phyloP scores from a whole-genome alignment of 2,888 invertebrate genomes.

The Pristionchus maxplancki region DNA sequence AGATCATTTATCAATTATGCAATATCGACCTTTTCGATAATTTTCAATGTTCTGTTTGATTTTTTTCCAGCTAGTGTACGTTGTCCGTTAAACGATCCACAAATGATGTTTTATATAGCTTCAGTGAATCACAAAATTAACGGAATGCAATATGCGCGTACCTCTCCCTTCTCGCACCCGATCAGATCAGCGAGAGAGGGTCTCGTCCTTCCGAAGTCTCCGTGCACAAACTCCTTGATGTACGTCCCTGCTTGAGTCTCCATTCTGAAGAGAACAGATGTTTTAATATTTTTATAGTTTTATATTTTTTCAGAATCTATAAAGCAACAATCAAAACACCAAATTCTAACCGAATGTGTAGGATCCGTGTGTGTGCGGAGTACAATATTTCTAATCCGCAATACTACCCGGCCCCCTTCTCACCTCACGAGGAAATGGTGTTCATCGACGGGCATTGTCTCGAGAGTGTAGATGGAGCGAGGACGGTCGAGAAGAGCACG shows the following conservation, averaged over 20 bases:
- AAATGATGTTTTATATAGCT: not conserved
- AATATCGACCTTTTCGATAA: too few relatives aligned
- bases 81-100: too few relatives aligned
- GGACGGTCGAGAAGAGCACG: constrained; percentile 72
- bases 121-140: not conserved
- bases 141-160: not conserved
- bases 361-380: too few relatives aligned
- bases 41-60: too few relatives aligned
- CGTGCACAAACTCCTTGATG: constrained; percentile 97
- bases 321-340: too few relatives aligned
- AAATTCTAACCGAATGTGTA: too few relatives aligned
- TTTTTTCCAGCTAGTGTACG: too few relatives aligned
- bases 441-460: constrained; percentile 66
- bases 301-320: not conserved
- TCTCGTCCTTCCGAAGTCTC: constrained; percentile 91
- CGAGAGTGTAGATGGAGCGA: constrained; percentile 67
- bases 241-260: constrained; percentile 82
- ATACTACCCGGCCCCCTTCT: too few relatives aligned
- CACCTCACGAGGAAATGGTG: constrained; percentile 65
- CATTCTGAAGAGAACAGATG: constrained; percentile 55
- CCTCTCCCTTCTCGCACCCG: constrained; percentile 79
- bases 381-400: too few relatives aligned
- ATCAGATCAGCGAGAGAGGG: constrained; percentile 84
- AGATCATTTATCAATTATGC: not conserved
- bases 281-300: not conserved